Percentiles rank a stretch among this genome's conserved stretches.
phyloP scores from a whole-genome alignment of 1,140 invertebrate genomes.

The Drosophila kanapiae region DNA sequence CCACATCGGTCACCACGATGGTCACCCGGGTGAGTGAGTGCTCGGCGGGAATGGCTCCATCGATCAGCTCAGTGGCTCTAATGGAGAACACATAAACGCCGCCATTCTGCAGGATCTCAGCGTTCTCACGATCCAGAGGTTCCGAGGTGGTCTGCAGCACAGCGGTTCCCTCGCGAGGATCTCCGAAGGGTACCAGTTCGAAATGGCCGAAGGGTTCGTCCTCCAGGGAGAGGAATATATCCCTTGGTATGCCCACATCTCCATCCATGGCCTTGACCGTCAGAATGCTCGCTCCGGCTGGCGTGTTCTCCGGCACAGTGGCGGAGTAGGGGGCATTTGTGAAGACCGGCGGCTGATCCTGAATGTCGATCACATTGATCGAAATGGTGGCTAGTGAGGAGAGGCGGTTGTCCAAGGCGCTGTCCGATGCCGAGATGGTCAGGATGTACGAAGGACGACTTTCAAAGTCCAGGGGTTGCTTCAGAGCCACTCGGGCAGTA shows the following conservation, averaged over 20 bases:
- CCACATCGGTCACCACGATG: slow-evolving; percentile 93
- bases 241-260: slow-evolving; percentile 90
- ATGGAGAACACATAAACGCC: slow-evolving; percentile 92
- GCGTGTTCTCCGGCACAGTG: slow-evolving; percentile 90
- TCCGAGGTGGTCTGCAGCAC: slow-evolving; percentile 88
- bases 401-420: slow-evolving; percentile 87
- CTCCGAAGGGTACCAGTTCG: slow-evolving; percentile 86
- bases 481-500: slow-evolving; percentile 88
- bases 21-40: slow-evolving; percentile 89
- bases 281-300: slow-evolving; percentile 87
- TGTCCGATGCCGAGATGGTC: slow-evolving; percentile 89
- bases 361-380: slow-evolving; percentile 91
- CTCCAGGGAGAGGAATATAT: slow-evolving; percentile 89
- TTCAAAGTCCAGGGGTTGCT: slow-evolving; percentile 90
- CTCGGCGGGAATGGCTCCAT: slow-evolving; percentile 90
- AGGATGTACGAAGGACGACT: slow-evolving; percentile 89
- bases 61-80: slow-evolving; percentile 90
- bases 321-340: slow-evolving; percentile 92
- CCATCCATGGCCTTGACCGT: slow-evolving; percentile 91
- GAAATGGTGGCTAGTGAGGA: slow-evolving; percentile 90
- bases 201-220: slow-evolving; percentile 90
- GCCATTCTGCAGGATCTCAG: slow-evolving; percentile 90
- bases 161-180: slow-evolving; percentile 86
- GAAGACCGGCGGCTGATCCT: slow-evolving; percentile 93
- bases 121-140: slow-evolving; percentile 91